A percentile compares a stretch with the other conserved stretches of the same genome.
These are phyloP conservation scores for Tribolium castaneum DNA, from an alignment of 1,140 invertebrate genomes.

Conservation along the genomic window DNA sequence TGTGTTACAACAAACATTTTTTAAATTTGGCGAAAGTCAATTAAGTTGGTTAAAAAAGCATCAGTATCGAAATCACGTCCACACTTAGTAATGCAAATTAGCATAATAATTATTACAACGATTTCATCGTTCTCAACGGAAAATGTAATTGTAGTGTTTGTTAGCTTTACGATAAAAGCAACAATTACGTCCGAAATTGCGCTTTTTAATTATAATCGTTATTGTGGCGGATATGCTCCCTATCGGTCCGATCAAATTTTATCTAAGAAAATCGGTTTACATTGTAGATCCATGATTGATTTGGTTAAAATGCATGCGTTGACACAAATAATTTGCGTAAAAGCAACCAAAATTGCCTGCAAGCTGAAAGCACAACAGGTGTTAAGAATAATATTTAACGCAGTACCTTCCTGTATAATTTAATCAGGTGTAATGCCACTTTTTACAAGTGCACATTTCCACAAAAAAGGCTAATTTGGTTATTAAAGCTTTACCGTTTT, in stretches of 20 bases:
- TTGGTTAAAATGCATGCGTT: background rate
- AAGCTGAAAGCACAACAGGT: background rate
- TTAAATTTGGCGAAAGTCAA: background rate
- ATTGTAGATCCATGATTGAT: background rate
- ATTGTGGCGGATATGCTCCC: background rate
- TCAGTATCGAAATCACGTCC: constrained; percentile 27
- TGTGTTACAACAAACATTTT: constrained; percentile 1
- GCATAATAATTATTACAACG: constrained; percentile 8
- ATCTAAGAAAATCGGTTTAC: constrained; percentile 4
- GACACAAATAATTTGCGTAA: background rate
- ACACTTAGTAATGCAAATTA: constrained; percentile 27
- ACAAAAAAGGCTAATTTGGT: background rate
- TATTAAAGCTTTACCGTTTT: background rate
- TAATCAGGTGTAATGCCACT: background rate
- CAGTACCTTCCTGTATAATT: background rate
- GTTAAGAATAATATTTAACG: background rate
- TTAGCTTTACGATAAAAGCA: background rate
- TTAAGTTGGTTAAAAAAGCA: constrained; percentile 2
- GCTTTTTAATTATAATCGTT: background rate
- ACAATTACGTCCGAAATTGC: background rate
- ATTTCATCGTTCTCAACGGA: constrained; percentile 14
- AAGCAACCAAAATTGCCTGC: background rate
- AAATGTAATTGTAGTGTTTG: constrained; percentile 9
- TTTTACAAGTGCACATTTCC: background rate
- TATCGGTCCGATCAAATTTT: background rate